Base-by-base conservation (phyloP, 2,113 vertebrate species). In the Oxyura jamaicensis region DNA sequence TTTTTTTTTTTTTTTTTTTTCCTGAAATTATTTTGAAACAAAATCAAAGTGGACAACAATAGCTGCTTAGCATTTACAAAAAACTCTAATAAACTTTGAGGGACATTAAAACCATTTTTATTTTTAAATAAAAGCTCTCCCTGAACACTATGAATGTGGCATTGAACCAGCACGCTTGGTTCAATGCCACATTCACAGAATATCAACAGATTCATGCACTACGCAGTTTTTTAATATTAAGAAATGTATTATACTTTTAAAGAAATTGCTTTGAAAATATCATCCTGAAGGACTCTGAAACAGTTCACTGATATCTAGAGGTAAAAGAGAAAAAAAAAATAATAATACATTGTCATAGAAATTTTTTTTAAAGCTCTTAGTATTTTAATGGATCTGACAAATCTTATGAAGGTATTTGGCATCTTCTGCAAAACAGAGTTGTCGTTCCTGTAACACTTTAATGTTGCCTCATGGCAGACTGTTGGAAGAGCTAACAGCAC, bases 281-380 rank as follows among this genome's bases (percentile, higher is more conserved):
- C 13, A 83, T 8, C 33, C 13, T 58, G 26, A 41, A 65, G 62
- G 36, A 65, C 11, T 36, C 42, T 21, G 18, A 56, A 81, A 68
- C 39, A 12, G 50, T 2, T 41, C 2, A 21, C 15, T 4, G 52
- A 41, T 36, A 39, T 18, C 21, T 28, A 50, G 72, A 56, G 42
- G 33, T 35, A 48, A 73, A 60, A 74, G 20, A 69, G 10, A 11
- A 25, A 48, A 84, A n/a, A 67, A 69, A 65, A 31, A 39, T 89
- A 23, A 0, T 46, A 46, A 50, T 50, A 0, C 17, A 35, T 66
- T 48, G 8, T 26, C 48, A 20, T 2, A 21, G 5, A 3, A 63
- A 12, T 11, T 68, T 13, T 44, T 66, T 69, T 39, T 11, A 33
- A 46, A 59, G 44, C 33, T 59, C 35, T 22, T 28, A 31, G 42